Base-by-base conservation (phyloP, 2,888 invertebrate genomes). In the Hypena proboscidalis region DNA sequence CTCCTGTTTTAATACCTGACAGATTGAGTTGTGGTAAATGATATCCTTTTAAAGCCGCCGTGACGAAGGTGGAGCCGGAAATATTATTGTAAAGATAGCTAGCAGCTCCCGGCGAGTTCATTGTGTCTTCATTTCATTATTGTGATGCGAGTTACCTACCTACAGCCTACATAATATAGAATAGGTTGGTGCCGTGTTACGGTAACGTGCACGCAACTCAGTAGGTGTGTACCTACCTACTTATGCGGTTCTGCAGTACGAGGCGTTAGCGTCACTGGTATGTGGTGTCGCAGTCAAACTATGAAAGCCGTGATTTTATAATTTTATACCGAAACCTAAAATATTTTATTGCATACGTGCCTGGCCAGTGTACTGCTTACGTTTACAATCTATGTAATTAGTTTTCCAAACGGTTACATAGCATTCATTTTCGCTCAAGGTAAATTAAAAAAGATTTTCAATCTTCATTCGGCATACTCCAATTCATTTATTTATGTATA, bases 31-130 rank as follows among this genome's bases (percentile, higher is more conserved):
- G 8, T 23, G 23, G 1, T 11, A 5, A 2, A 25, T 23, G 17
- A 21, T 4, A 19, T 48, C 11, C 13, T 26, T 40, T 36, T 22
- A 32, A 30, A 46, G 29, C 14, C 15, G 31, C 35, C 6, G 25
- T 33, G 43, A 37, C 31, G 31, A 53, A 70, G 81, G 80, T 67
- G 72, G 44, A 72, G 61, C 79, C 74, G 81, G 80, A 83, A 74
- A 67, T 64, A 65, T 65, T 59, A 69, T 73, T 70, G 68, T 76
- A 64, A 71, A 67, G 68, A 64, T 67, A 53, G 63, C 39, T 52
- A 48, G 49, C 51, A 57, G 58, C 62, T 69, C 68, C 60, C 60
- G 63, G 48, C 56, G 36, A 50, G 45, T 51, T 67, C 68, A 74
- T 77, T 81, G 77, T 81, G 63, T 58, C 49, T 58, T 46, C 56